phyloP scores from a whole-genome alignment of 2,113 vertebrate species.

The Psophia crepitans region DNA sequence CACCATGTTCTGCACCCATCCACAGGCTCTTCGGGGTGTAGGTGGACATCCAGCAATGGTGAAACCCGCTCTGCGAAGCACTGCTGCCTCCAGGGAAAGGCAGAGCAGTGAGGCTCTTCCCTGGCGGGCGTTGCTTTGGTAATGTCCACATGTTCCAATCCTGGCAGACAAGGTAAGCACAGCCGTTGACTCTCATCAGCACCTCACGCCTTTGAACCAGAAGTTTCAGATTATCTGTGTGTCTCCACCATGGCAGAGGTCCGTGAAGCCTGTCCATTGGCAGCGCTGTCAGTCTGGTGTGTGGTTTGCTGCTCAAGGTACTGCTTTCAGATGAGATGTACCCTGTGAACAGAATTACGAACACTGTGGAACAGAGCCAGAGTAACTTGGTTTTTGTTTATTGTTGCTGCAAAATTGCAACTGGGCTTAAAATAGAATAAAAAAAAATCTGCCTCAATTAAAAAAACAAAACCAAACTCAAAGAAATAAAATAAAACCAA shows the following conservation, averaged over 20 bases:
- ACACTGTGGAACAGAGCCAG: neutral
- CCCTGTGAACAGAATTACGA: neutral
- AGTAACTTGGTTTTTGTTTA: neutral
- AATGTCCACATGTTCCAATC: neutral
- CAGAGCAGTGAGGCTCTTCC: neutral
- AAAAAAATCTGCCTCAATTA: neutral
- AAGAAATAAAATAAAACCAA: neutral
- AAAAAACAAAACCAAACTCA: neutral
- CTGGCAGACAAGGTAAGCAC: neutral
- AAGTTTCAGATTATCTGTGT: neutral
- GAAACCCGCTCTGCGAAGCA: neutral
- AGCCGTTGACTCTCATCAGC: neutral
- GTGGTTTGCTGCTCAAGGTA: neutral
- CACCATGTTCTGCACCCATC: neutral
- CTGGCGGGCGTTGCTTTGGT: rapidly evolving
- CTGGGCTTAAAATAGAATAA: neutral
- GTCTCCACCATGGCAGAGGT: neutral
- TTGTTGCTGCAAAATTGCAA: neutral
- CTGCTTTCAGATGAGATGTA: neutral
- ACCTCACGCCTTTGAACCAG: neutral
- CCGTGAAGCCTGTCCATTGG: neutral
- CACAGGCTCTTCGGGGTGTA: rapidly evolving
- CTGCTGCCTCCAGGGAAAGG: neutral
- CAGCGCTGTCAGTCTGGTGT: no score
- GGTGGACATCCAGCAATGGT: neutral